Evolutionary conservation across 2,113 vertebrate species (phyloP), one percentile per base, ranked within the genome.

Genomic region (Tragelaphus buxtoni): DNA sequence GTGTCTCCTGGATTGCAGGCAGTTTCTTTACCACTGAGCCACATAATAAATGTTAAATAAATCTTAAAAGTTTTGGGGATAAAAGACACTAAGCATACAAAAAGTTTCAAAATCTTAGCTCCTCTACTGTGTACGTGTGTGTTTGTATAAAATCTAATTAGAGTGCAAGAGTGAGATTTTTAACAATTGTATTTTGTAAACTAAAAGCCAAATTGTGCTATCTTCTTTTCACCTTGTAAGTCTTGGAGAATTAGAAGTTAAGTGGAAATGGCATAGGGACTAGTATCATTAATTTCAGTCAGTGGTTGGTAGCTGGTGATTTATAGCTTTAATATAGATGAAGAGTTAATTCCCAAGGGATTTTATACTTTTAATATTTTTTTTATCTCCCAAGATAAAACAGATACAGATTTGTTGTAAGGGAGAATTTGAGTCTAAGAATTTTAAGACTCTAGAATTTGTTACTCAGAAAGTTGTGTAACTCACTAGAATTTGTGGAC

Each of bases 321-420:
- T 97, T 97, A 97, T 96, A 96, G 90, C 81, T 97, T 97, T 95
- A 97, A 96, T 98, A 96, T 96, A 97, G 95, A 60, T 79, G 86
- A 97, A 96, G 88, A 93, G 53, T 90, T 95, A 96, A 95, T 97
- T 95, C 81, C 63, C 88, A 86, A 94, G 51, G 53, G 65, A 63
- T 86, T 53, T 39, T 30, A 63, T 85, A 51, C 49, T 97, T 92
- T 82, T 87, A 87, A n/a, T 86, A 89, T 42, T 94, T 94, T 92
- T 92, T 77, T 60, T 30, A 63, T 90, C 55, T 94, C 76, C 74
- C 87, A 94, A 94, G 24, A 65, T 88, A 96, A 92, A 94, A 87
- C 61, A 97, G 74, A 86, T 81, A 77, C 13, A 61, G 18, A 88
- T 83, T 90, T 95, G 45, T 30, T 56, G 1, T 88, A 90, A 92